Evolutionary conservation across 2,113 vertebrate genomes (phyloP).

Genomic region (Odocoileus virginianus): DNA sequence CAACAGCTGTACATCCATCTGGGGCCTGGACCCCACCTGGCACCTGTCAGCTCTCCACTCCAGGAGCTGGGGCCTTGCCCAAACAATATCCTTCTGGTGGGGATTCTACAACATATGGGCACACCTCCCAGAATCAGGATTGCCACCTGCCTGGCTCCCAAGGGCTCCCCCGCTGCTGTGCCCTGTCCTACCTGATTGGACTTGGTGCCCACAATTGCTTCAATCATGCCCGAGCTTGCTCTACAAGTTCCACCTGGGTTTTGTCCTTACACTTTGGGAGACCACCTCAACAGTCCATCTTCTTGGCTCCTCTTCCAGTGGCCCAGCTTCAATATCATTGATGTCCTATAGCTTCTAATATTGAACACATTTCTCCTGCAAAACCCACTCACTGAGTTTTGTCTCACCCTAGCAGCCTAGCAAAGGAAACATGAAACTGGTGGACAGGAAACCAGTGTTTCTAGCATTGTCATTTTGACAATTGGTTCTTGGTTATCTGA

Average conservation of each 20-base stretch:
- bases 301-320: neutral
- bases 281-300: neutral
- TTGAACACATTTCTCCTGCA: neutral
- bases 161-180: slow-evolving; percentile 47
- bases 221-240: neutral
- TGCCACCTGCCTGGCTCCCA: slow-evolving; percentile 55
- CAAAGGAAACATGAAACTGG: neutral
- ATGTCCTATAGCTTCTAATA: neutral
- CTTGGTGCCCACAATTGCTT: slow-evolving; percentile 19
- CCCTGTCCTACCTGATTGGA: slow-evolving; percentile 44
- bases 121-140: slow-evolving; percentile 35
- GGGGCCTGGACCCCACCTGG: neutral
- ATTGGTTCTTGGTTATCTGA: neutral
- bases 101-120: slow-evolving; percentile 55
- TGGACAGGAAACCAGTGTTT: neutral
- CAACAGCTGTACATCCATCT: slow-evolving; percentile 4
- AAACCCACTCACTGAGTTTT: neutral
- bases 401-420: neutral
- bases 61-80: slow-evolving; percentile 30
- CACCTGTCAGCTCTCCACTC: slow-evolving; percentile 44
- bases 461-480: slow-evolving; percentile 9
- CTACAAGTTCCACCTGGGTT: neutral
- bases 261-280: neutral
- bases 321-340: neutral
- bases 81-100: slow-evolving; percentile 39